phyloP scores from a whole-genome alignment of 2,113 vertebrate species.

The Orthonyx spaldingii region DNA sequence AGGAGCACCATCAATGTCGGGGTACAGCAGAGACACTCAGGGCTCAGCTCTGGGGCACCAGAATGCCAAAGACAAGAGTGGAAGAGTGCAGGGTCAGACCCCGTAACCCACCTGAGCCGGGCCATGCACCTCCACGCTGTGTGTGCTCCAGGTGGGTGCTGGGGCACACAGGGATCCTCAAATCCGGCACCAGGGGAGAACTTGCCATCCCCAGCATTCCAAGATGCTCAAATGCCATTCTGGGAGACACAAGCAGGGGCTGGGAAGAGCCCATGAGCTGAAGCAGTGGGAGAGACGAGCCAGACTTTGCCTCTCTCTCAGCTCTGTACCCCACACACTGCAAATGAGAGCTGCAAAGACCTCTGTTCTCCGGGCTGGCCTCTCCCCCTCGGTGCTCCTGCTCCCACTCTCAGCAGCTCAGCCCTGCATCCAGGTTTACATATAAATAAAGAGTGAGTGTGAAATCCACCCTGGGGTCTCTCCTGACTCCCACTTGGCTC shows the following conservation, averaged over 20 bases:
- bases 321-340: neutral
- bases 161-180: fast-evolving
- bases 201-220: fast-evolving
- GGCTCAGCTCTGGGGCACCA: neutral
- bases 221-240: neutral
- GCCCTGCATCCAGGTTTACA: constrained; percentile 52
- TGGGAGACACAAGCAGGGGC: neutral
- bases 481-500: constrained; percentile 56
- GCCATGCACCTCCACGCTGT: fast-evolving
- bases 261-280: neutral
- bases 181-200: neutral
- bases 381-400: neutral
- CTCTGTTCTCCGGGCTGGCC: neutral
- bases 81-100: neutral
- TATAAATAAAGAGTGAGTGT: constrained; percentile 54
- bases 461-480: constrained; percentile 62
- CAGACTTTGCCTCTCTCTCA: neutral
- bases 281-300: neutral
- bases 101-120: neutral
- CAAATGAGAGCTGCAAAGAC: constrained; percentile 1
- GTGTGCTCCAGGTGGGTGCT: neutral
- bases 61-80: neutral
- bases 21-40: neutral
- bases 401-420: constrained; percentile 45
- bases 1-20: fast-evolving